phyloP scores from a whole-genome alignment of 2,797 vertebrate genomes.

The Etheostoma perlongum region DNA sequence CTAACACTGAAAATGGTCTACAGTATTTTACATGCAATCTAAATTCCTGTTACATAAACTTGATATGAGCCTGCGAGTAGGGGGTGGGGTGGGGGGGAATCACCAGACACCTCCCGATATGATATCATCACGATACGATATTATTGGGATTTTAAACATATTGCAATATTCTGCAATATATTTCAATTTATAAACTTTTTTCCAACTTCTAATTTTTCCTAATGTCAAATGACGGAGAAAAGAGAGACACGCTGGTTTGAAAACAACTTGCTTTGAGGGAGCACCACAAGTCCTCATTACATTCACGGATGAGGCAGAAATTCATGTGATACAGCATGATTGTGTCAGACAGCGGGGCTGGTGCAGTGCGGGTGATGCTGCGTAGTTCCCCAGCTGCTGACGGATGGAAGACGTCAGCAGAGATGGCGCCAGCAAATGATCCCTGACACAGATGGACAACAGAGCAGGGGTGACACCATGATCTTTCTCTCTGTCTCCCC shows the following conservation, averaged over 20 bases:
- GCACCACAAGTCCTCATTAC: slow-evolving; percentile 30
- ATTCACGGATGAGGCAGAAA: slow-evolving; percentile 22
- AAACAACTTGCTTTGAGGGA: slow-evolving; percentile 19
- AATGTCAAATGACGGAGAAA: not conserved
- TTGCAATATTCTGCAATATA: no score
- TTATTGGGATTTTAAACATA: no score
- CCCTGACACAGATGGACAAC: slow-evolving; percentile 37
- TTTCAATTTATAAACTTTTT: no score
- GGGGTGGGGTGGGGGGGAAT: no score
- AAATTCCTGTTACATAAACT: no score
- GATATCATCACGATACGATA: no score
- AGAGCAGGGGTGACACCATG: slow-evolving; percentile 42
- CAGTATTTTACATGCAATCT: no score
- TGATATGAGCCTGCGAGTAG: no score
- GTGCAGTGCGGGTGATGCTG: slow-evolving; percentile 9
- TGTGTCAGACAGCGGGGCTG: slow-evolving; percentile 32
- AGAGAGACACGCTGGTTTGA: not conserved
- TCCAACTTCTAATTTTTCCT: no score
- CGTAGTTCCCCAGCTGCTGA: slow-evolving; percentile 29
- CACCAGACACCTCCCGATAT: no score
- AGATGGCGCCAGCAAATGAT: slow-evolving; percentile 53
- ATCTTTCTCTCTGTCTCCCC: slow-evolving; percentile 7
- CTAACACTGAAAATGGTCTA: no score
- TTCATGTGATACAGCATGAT: slow-evolving; percentile 26
- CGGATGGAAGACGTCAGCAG: slow-evolving; percentile 17